Conservation (phyloP, 2,113 vertebrate genomes). For the Egretta garzetta region DNA sequence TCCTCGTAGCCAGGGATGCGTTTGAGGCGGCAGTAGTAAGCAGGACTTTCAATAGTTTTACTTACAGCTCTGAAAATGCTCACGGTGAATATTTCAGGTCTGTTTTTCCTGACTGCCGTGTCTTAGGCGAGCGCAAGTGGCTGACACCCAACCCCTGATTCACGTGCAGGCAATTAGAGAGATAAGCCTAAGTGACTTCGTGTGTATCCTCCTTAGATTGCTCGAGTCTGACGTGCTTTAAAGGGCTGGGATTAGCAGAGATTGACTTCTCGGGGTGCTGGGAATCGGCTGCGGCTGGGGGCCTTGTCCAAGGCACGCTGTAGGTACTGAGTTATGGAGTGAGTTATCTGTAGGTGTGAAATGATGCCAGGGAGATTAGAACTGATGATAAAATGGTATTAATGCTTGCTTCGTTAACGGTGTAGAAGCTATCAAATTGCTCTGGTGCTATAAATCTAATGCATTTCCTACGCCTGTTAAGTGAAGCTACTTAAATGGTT, state of each 20-base stretch:
- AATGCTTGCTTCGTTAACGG: not conserved
- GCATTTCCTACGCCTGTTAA: not conserved
- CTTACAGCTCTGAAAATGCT: not conserved
- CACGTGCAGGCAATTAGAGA: not conserved
- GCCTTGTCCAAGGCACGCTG: not conserved
- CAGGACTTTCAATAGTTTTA: not conserved
- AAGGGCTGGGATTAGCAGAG: constrained; percentile 35
- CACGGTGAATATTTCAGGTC: not conserved
- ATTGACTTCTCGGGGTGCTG: not conserved
- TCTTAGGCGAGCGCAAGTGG: not conserved
- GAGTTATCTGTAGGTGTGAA: not conserved
- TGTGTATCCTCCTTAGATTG: constrained; percentile 2
- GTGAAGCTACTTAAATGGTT: not conserved
- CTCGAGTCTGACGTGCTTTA: not conserved
- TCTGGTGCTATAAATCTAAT: not conserved
- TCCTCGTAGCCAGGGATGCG: not conserved
- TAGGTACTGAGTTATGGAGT: not conserved
- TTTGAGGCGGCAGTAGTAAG: not conserved
- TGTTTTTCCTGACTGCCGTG: not conserved
- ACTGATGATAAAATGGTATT: not conserved
- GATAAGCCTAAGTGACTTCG: constrained; percentile 27
- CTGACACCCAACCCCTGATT: not conserved
- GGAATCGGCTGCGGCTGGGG: not conserved
- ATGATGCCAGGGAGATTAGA: constrained; percentile 10
- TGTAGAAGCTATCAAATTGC: not conserved